Evolutionary conservation across 2,888 invertebrate genomes (phyloP).

Genomic region (Biston betularia): DNA sequence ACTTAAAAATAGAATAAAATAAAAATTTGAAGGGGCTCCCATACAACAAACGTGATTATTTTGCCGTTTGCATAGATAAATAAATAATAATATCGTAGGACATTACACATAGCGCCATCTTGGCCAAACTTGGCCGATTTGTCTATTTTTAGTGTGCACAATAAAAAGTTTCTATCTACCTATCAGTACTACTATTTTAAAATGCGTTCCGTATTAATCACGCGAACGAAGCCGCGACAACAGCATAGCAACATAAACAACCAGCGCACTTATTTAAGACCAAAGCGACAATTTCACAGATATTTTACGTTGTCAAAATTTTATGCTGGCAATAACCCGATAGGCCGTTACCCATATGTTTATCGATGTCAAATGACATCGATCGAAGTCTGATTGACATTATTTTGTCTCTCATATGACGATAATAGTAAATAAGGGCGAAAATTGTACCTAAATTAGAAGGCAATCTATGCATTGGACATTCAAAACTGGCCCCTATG

Average conservation of each 20-base stretch:
- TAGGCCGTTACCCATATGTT: conserved; percentile 11
- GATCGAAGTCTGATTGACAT: conserved; percentile 14
- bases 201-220: neutral
- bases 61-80: too few species aligned
- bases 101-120: too few species aligned
- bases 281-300: neutral
- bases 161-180: too few species aligned
- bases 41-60: too few species aligned
- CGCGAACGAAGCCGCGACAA: neutral
- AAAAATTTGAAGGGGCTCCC: too few species aligned
- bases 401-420: neutral
- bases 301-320: conserved; percentile 10
- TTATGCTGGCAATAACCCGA: conserved; percentile 12
- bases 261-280: conserved; percentile 4
- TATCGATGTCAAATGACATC: conserved; percentile 10
- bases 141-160: too few species aligned
- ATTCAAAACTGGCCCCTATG: neutral
- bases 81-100: too few species aligned
- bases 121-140: too few species aligned
- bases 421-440: conserved; percentile 7
- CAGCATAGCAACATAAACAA: neutral
- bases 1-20: too few species aligned
- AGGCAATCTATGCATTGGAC: neutral
- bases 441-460: conserved; percentile 7
- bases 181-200: too few species aligned